phyloP scores from a whole-genome alignment of 2,797 vertebrate genomes.

The Notoglanidium macrostoma region DNA sequence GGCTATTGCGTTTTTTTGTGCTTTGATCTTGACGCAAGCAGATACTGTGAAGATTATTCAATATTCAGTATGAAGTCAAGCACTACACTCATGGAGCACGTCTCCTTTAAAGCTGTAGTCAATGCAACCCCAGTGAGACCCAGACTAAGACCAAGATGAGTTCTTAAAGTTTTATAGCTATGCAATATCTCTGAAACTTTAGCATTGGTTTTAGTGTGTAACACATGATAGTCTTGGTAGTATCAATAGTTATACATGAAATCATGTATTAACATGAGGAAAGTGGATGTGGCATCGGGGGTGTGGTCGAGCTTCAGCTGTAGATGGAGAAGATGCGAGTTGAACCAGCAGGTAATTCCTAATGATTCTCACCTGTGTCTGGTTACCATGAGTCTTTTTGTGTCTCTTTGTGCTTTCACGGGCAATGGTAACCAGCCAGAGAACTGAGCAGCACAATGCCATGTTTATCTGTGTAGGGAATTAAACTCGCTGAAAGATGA shows the following conservation, averaged over 20 bases:
- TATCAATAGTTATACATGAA: neutral
- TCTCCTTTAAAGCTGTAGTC: constrained; percentile 2
- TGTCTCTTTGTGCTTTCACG: too few relatives aligned
- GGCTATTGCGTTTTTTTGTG: constrained; percentile 7
- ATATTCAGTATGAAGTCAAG: constrained; percentile 13
- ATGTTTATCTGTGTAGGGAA: too few relatives aligned
- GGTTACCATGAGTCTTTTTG: too few relatives aligned
- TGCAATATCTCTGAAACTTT: neutral
- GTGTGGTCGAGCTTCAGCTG: too few relatives aligned
- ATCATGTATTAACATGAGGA: neutral
- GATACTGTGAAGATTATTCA: constrained; percentile 18
- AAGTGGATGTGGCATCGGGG: neutral
- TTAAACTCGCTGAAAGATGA: too few relatives aligned
- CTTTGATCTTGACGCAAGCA: constrained; percentile 35
- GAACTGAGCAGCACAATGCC: too few relatives aligned
- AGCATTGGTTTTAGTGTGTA: neutral
- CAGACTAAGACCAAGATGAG: neutral
- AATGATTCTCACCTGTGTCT: too few relatives aligned
- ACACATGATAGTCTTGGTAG: neutral
- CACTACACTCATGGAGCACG: neutral
- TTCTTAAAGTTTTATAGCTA: neutral
- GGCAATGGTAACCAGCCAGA: too few relatives aligned
- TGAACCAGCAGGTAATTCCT: too few relatives aligned
- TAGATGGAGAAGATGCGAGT: too few relatives aligned
- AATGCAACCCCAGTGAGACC: neutral